These are phyloP conservation scores for Stenoptilia bipunctidactyla DNA, from an alignment of 2,888 invertebrate species.

Conservation along the genomic window DNA sequence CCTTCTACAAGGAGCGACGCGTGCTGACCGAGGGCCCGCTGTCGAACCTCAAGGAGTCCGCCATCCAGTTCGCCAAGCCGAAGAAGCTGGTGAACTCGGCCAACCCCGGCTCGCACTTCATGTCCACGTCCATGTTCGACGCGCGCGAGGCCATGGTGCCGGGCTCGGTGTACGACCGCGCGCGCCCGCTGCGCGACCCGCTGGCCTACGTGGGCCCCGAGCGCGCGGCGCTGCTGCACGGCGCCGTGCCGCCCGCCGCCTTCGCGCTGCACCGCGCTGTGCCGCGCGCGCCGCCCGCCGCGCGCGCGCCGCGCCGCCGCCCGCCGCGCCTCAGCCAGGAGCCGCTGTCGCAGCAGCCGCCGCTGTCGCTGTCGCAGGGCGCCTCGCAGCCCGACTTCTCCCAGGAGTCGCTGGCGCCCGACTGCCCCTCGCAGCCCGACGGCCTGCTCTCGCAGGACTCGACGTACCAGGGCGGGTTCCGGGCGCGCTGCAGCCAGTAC, in stretches of 20 bases:
- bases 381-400: constrained; percentile 81
- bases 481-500: constrained; percentile 77
- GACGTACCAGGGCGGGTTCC: constrained; percentile 83
- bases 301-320: constrained; percentile 75
- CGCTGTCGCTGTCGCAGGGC: constrained; percentile 79
- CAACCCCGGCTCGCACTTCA: constrained; percentile 97
- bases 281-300: constrained; percentile 77
- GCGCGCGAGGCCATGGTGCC: constrained; percentile 95
- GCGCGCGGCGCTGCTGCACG: constrained; percentile 79
- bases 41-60: constrained; percentile 95
- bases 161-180: constrained; percentile 92
- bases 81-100: constrained; percentile 94
- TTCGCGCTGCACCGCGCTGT: constrained; percentile 92
- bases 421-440: constrained; percentile 94
- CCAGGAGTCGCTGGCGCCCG: constrained; percentile 87
- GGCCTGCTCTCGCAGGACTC: constrained; percentile 95
- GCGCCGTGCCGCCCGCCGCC: constrained; percentile 92
- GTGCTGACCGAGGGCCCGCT: constrained; percentile 97
- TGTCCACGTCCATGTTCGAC: constrained; percentile 97
- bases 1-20: constrained; percentile 97
- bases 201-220: constrained; percentile 94
- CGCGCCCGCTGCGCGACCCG: constrained; percentile 87
- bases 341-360: constrained; percentile 80
- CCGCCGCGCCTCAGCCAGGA: constrained; percentile 73
- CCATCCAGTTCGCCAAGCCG: constrained; percentile 97